A percentile compares a stretch with the other conserved stretches of the same genome.
These are phyloP conservation scores for Coracopsis vasa DNA, from an alignment of 2,113 vertebrate species.

Conservation along the genomic window DNA sequence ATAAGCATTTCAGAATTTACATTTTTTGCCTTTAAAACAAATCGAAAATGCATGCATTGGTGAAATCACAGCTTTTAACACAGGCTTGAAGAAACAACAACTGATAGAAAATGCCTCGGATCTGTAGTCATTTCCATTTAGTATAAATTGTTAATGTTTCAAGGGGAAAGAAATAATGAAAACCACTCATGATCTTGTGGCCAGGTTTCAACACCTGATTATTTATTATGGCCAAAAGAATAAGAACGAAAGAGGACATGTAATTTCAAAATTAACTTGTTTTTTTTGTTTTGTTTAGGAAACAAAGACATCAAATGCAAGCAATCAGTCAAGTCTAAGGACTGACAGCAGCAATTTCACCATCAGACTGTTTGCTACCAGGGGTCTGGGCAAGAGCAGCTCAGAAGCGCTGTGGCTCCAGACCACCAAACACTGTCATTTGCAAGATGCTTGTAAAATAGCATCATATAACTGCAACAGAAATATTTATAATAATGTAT, in stretches of 20 bases:
- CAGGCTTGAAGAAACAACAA: neutral
- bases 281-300: neutral
- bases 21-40: neutral
- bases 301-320: neutral
- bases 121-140: neutral
- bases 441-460: neutral
- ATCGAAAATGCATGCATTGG: neutral
- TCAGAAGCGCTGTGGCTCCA: neutral
- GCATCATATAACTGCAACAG: neutral
- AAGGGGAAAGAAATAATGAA: conserved; percentile 9
- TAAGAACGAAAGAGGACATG: neutral
- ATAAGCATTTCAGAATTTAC: neutral
- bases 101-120: neutral
- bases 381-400: neutral
- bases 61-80: neutral
- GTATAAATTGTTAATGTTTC: neutral
- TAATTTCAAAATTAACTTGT: neutral
- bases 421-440: neutral
- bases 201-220: conserved; percentile 37
- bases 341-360: neutral
- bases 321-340: neutral
- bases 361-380: rapidly evolving
- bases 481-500: neutral
- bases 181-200: neutral
- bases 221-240: conserved; percentile 1